Conservation (phyloP, 2,888 invertebrate species). For the Drosophila prolongata region DNA sequence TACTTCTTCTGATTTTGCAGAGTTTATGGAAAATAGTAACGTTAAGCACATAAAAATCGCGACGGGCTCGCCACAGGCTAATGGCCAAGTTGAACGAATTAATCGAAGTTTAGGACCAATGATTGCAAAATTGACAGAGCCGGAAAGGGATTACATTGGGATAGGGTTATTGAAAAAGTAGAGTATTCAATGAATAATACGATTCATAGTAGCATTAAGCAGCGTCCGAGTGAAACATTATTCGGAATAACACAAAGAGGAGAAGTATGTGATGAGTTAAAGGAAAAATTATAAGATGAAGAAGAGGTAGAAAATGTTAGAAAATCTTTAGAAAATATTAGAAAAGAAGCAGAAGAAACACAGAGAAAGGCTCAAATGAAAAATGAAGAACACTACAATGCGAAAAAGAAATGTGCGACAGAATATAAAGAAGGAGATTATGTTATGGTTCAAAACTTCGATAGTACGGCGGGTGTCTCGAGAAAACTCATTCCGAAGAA, state of each 20-base stretch:
- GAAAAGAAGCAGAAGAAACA: background rate
- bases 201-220: too few relatives aligned
- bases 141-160: too few relatives aligned
- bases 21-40: too few relatives aligned
- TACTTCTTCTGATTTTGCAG: too few relatives aligned
- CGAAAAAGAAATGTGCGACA: background rate
- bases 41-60: too few relatives aligned
- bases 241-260: too few relatives aligned
- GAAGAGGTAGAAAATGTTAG: background rate
- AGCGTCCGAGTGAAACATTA: too few relatives aligned
- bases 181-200: too few relatives aligned
- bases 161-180: background rate
- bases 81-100: too few relatives aligned
- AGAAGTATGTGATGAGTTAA: too few relatives aligned
- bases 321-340: background rate
- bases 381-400: background rate
- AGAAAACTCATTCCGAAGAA: constrained; percentile 1
- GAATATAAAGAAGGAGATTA: constrained; percentile 1
- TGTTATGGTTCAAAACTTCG: constrained; percentile 4
- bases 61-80: too few relatives aligned
- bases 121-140: background rate
- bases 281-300: background rate
- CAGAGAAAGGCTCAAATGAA: background rate
- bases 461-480: background rate
- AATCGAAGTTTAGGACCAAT: background rate